Evolutionary conservation across 2,888 invertebrate species (phyloP), one percentile per base, ranked within the genome.

Genomic region (Lepetodrilus schrolli): DNA sequence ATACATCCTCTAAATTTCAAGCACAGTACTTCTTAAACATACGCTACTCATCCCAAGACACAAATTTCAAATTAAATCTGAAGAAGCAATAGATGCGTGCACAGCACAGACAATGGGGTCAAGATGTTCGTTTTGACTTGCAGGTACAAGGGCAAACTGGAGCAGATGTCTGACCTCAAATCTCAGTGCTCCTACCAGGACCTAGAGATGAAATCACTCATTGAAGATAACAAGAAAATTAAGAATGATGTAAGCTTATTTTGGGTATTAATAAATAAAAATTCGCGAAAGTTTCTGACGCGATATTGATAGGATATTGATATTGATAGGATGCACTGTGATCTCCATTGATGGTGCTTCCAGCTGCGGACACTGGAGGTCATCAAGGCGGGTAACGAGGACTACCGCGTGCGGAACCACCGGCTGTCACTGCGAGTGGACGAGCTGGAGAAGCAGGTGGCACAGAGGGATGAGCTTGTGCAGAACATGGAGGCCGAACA

Each of bases 361-460:
- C 70, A 83, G 83, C 66, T 81, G 50, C 75, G 75, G 48, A 74
- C 79, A 13, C 26, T 82, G 70, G 79, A 81, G 10, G 70, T 74
- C 0, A 17, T 83, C n/a, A 77, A 81, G 70, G 72, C 79, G 34
- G 78, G 75, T 17, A 78, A 74, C 21, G 80, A 83, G 36, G 79
- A 82, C 37, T 80, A 80, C 38, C 75, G 80, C 7, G 74, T 70
- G 2, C 73, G 78, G 66, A 78, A 77, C 65, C 82, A 81, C 58
- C 76, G 78, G 23, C 78, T 80, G 47, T 74, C 77, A 49, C 58
- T 82, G 13, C 66, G 72, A 5, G 50, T 80, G 26, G 51, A 74
- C 0, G 80, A 81, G 43, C 43, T 81, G 4, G 82, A 83, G 69
- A 74, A 77, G 0, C 68, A 72, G 7, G 43, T 84, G 0, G 69